A percentile compares a stretch with the other conserved stretches of the same genome.
Conservation (phyloP, 1,140 invertebrate species). For the Rhagoletis pomonella region DNA sequence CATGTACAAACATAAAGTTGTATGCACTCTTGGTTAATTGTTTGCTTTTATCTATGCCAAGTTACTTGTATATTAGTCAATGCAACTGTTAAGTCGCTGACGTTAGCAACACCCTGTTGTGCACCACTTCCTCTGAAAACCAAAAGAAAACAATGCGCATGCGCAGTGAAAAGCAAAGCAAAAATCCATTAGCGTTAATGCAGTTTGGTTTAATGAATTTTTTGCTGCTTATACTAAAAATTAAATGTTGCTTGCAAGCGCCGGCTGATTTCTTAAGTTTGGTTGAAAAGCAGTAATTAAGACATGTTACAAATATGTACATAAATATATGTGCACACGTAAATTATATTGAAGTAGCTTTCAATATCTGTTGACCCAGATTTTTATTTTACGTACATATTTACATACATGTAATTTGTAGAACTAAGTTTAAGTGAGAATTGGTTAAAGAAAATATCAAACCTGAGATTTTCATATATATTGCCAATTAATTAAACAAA, state of each 20-base stretch:
- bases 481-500: too few relatives aligned
- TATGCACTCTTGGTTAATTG: background rate
- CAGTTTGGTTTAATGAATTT: background rate
- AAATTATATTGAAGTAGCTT: background rate
- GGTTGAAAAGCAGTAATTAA: background rate
- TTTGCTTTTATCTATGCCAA: background rate
- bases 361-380: background rate
- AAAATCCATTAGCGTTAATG: background rate
- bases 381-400: background rate
- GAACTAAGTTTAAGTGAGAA: too few relatives aligned
- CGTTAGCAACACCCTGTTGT: background rate
- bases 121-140: background rate
- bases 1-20: too few relatives aligned
- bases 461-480: too few relatives aligned
- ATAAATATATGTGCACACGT: too few relatives aligned
- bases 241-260: background rate
- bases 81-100: background rate
- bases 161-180: background rate
- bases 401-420: too few relatives aligned
- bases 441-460: too few relatives aligned
- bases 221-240: background rate
- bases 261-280: slow-evolving; percentile 22
- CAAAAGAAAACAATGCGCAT: background rate
- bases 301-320: background rate
- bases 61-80: too few relatives aligned